These are phyloP conservation scores for Ephestia elutella DNA, from an alignment of 1,140 invertebrate species.

Conservation along the genomic window DNA sequence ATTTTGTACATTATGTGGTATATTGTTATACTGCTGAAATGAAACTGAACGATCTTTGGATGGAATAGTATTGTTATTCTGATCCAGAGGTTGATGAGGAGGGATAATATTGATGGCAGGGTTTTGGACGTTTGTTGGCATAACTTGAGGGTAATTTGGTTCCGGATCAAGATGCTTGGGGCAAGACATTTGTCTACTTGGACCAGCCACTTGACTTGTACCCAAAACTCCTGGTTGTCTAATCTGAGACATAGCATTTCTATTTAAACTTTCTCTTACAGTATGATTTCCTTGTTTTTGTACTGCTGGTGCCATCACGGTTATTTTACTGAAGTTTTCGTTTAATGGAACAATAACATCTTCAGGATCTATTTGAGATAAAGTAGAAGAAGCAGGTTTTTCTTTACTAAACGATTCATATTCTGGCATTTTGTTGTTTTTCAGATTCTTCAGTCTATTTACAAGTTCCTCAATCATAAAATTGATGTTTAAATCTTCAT, in stretches of 20 bases:
- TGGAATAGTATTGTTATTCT: not conserved
- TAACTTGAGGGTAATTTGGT: too few relatives aligned
- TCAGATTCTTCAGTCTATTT: conserved; percentile 10
- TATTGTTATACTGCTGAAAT: too few relatives aligned
- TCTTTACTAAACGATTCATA: conserved; percentile 12
- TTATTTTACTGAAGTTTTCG: not conserved
- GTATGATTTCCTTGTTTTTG: not conserved
- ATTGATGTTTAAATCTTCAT: conserved; percentile 13
- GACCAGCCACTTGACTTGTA: conserved; percentile 5
- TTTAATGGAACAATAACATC: not conserved
- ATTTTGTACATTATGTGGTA: too few relatives aligned
- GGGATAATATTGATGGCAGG: too few relatives aligned
- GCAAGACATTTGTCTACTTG: not conserved
- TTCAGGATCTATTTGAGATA: not conserved
- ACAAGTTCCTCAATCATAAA: conserved; percentile 17
- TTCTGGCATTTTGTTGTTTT: not conserved
- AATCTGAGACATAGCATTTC: not conserved
- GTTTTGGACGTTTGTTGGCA: too few relatives aligned
- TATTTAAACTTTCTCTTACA: not conserved
- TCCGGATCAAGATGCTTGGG: too few relatives aligned
- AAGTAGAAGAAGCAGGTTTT: not conserved
- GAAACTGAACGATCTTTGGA: too few relatives aligned
- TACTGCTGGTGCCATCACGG: too few relatives aligned
- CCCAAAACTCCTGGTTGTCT: not conserved
- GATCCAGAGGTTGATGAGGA: not conserved